Base-by-base conservation (phyloP, 2,113 vertebrate species). In the Chloebia gouldiae region DNA sequence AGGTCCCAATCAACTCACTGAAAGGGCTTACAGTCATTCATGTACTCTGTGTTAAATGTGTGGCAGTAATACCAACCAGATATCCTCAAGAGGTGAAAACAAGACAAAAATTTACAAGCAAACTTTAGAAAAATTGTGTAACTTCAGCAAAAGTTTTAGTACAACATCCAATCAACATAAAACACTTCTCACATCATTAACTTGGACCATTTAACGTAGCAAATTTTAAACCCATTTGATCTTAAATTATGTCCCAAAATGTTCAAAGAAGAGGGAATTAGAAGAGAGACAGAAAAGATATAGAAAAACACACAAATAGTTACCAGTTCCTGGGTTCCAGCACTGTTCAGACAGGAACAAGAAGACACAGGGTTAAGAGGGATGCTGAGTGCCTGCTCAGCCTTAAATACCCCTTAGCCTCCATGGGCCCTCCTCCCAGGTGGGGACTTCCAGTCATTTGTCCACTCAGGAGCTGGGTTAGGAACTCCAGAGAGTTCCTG, bases 381-480 rank as follows among this genome's bases (percentile, higher is more conserved):
- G 1, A 0, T 1, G 0, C 13, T 14, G 2, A 2, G 1, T 3
- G 1, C 31, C 9, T 42, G 21, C 42, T 66, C 13, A 66, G 9
- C 25, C 30, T 27, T 31, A 35, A 66, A 50, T 18, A 44, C 3
- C 9, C 8, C 49, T 50, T 2, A 7, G 5, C 25, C 37, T 33
- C 9, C 35, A 25, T 22, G 13, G 9, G 4, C 20, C 30, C 60
- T 42, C 71, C 16, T 42, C 13, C 31, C 35, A 66, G 31, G 44
- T 51, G 53, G 44, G 44, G 53, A 27, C 7, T 68, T 59, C 9
- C 6, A 25, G 61, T 37, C 21, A 17, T 37, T 50, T 59, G 37
- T 27, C 37, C 44, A 51, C 44, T 51, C 53, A 68, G 31, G 37
- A 25, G 31, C 21, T 66, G 61, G 31, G 6, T 21, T 25, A 31